Conservation (phyloP, 2,113 vertebrate genomes). For the Archilochus colubris region DNA sequence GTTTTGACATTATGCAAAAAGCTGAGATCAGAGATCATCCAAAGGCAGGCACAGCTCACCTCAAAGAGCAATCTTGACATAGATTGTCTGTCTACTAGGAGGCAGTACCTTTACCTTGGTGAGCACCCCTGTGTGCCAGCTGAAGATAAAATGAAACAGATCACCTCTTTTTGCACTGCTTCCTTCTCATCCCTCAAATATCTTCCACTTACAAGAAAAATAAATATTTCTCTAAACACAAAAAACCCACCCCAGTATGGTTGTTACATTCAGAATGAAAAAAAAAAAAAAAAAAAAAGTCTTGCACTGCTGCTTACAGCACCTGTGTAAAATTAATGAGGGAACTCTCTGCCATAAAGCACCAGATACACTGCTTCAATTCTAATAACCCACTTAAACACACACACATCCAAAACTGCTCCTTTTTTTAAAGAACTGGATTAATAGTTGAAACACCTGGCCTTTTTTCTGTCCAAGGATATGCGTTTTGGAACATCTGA, state of each 20-base stretch:
- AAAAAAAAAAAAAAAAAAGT: not conserved
- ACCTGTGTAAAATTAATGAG: not conserved
- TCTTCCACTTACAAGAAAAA: not conserved
- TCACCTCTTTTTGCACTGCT: not conserved
- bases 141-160: not conserved
- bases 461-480: not conserved
- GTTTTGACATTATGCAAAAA: not conserved
- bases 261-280: not conserved
- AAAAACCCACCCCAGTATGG: not conserved
- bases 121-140: not conserved
- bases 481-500: not conserved
- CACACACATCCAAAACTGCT: not conserved
- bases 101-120: not conserved
- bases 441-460: not conserved
- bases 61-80: fast-evolving
- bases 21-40: not conserved
- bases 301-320: not conserved
- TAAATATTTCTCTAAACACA: not conserved
- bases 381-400: not conserved
- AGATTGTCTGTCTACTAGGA: not conserved
- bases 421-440: not conserved
- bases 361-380: not conserved
- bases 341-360: not conserved
- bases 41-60: not conserved
- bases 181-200: not conserved